Evolutionary conservation across 2,113 vertebrate genomes (phyloP).

Genomic region (Rafetus swinhoei): DNA sequence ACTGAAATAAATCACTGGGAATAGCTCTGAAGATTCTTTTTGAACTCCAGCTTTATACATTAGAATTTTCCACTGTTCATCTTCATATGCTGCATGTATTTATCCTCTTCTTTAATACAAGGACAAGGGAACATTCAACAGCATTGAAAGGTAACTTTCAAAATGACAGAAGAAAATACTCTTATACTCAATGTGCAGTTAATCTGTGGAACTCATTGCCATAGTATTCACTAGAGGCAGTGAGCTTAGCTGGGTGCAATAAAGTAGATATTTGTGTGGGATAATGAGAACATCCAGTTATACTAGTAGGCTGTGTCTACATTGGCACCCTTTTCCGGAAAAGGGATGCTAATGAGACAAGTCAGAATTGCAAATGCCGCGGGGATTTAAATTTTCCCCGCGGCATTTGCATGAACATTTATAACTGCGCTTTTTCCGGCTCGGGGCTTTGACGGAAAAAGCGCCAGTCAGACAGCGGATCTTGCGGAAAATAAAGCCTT

Average conservation of each 20-base stretch:
- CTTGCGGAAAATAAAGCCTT: too few relatives aligned
- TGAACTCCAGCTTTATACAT: neutral
- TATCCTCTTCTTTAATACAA: neutral
- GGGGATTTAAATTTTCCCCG: too few relatives aligned
- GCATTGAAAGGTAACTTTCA: conserved; percentile 11
- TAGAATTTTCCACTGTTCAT: neutral
- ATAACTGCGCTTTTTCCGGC: too few relatives aligned
- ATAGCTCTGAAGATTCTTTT: neutral
- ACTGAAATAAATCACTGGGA: neutral
- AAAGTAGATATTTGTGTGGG: neutral
- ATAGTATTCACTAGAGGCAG: too few relatives aligned
- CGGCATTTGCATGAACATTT: too few relatives aligned
- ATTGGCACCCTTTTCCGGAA: too few relatives aligned
- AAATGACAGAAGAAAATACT: neutral
- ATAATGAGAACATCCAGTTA: neutral
- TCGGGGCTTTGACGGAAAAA: too few relatives aligned
- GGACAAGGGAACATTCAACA: neutral
- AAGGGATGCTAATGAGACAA: too few relatives aligned
- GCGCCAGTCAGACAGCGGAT: too few relatives aligned
- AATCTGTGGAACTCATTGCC: neutral
- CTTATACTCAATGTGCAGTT: neutral
- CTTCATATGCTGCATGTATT: neutral
- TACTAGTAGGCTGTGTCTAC: too few relatives aligned
- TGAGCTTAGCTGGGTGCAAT: neutral
- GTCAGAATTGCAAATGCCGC: too few relatives aligned